Evolutionary conservation across 2,113 vertebrate genomes (phyloP).

Genomic region (Dromaius novaehollandiae): DNA sequence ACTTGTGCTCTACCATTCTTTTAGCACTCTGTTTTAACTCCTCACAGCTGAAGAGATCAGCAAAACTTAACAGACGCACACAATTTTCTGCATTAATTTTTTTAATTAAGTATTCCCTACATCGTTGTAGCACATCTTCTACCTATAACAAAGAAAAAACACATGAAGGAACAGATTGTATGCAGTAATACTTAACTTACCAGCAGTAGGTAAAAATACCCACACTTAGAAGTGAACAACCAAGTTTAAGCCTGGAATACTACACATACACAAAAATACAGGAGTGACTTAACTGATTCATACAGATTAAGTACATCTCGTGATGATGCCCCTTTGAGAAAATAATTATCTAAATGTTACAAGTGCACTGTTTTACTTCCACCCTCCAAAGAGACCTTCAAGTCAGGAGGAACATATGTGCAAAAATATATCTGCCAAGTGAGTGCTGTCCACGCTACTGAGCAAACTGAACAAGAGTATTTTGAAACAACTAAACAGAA

Average conservation of each 20-base stretch:
- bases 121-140: conserved; percentile 92
- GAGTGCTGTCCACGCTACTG: background rate
- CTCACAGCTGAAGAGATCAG: conserved; percentile 95
- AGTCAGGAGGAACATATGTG: background rate
- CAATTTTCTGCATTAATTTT: conserved; percentile 98
- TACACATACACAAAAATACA: background rate
- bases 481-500: background rate
- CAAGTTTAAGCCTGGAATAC: background rate
- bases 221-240: background rate
- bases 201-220: background rate
- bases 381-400: background rate
- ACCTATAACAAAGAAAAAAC: conserved; percentile 81
- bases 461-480: background rate
- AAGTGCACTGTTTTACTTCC: background rate
- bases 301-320: background rate
- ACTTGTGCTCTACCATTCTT: conserved; percentile 99
- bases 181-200: no score
- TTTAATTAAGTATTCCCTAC: conserved; percentile 95
- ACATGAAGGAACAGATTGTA: no score
- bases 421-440: background rate
- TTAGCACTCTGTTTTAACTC: conserved; percentile 96
- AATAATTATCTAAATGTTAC: background rate
- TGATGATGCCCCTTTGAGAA: background rate
- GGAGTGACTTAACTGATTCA: background rate
- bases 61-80: conserved; percentile 94